Base-by-base conservation (phyloP, 2,888 invertebrate species). In the Cybosia mesomella region DNA sequence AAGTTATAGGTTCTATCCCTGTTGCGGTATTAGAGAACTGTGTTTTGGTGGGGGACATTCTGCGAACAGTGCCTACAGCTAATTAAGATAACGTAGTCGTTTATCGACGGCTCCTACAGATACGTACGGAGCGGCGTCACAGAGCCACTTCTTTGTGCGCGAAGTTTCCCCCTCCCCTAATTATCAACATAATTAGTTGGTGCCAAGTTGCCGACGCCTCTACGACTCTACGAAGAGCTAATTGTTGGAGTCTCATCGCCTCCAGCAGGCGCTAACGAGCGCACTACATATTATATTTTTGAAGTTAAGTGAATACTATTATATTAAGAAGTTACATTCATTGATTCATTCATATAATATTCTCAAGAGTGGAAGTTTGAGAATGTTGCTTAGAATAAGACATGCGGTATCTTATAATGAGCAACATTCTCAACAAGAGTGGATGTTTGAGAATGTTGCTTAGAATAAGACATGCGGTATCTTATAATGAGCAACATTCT, bases 101-200 rank as follows among this genome's bases (percentile, higher is more conserved):
- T 61, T 43, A 43, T 57, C 11, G 10, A 53, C 54, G 18, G 43
- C 43, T 43, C 43, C 10, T 34, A 18, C 8, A 43, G 43, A 18
- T 43, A 7, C n/a, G 18, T 15, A 18, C 18, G 13, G 5, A 43
- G 28, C 39, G 63, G 28, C 34, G 43, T 11, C 39, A 24, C 28
- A 55, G 55, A 53, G 60, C 62, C 60, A 1, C 59, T 71, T 59
- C 60, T 67, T 28, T 28, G 28, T 32, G 58, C 36, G 62, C 64
- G 11, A 24, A 64, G 70, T 67, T 67, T 66, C 22, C 58, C 54
- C 36, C 55, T 71, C 21, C 3, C 43, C 70, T 72, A 72, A 74
- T 74, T 72, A 74, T 66, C 58, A 58, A 58, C 53, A 71, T 76
- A 74, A 76, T 71, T 72, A 78, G 67, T 69, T 68, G 28, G 60